Evolutionary conservation across 2,113 vertebrate species (phyloP).

Genomic region (Reinhardtius hippoglossoides): DNA sequence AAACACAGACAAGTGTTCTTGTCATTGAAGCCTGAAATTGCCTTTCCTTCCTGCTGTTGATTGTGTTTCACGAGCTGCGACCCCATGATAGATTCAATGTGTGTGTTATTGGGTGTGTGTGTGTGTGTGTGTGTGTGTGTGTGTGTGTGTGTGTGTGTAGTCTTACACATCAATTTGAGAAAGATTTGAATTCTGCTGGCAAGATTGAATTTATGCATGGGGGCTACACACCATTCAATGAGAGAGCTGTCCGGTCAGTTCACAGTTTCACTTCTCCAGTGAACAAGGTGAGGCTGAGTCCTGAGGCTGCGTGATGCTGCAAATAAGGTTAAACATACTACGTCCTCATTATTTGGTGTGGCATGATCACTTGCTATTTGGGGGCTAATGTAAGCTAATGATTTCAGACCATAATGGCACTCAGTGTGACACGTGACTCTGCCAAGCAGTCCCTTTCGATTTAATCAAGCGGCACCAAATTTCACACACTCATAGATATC

Average conservation of each 20-base stretch:
- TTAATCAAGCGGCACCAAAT: no score
- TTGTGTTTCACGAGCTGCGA: slow-evolving; percentile 65
- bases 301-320: not conserved
- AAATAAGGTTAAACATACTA: slow-evolving; percentile 1
- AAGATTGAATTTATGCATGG: slow-evolving; percentile 43
- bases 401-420: no score
- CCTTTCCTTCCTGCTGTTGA: slow-evolving; percentile 70
- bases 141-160: slow-evolving; percentile 6
- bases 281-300: not conserved
- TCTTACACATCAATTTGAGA: slow-evolving; percentile 19
- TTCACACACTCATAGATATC: no score
- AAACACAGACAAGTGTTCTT: slow-evolving; percentile 44
- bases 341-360: not conserved
- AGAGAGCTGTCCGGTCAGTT: slow-evolving; percentile 32
- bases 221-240: not conserved
- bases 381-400: no score
- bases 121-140: slow-evolving; percentile 26
- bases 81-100: slow-evolving; percentile 22
- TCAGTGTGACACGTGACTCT: no score
- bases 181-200: slow-evolving; percentile 42
- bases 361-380: not conserved
- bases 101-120: slow-evolving; percentile 25
- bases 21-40: slow-evolving; percentile 73
- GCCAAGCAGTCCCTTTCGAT: no score
- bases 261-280: slow-evolving; percentile 21